Evolutionary conservation across 1,140 invertebrate genomes (phyloP), one percentile per base, ranked within the genome.

Genomic region (Scaptomyza hsui): DNA sequence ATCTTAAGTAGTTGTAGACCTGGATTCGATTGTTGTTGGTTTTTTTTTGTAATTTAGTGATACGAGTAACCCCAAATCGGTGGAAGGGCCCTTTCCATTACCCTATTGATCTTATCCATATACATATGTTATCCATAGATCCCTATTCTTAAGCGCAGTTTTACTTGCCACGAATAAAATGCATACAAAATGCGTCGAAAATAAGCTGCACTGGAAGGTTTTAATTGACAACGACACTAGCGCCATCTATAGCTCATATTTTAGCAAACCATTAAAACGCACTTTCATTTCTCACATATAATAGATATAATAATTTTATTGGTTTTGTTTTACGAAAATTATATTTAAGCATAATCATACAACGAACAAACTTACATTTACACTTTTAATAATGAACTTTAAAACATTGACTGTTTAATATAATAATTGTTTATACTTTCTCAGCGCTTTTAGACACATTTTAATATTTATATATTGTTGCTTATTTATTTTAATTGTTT

Each of bases 291-390:
- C 53, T 71, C 37, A 72, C 45, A 75, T 72, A 45, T 67, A 62
- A 75, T 76, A 59, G 68, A 37, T 76, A 59, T 71, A 37, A 82
- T 75, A 57, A 75, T 62, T 83, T 83, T 78, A 83, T 83, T 78
- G 45, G 69, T 82, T 77, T 59, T 72, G 45, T 60, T 63, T 12
- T 10, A 86, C 53, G 81, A 86, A 86, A 77, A 81, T 85, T 86
- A 85, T 49, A 85, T 85, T 74, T 85, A 85, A 86, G 85, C 77
- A 83, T 83, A 85, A 76, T 78, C 53, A 85, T 85, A 85, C 81
- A 85, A 85, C 81, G 81, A 85, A 85, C 81, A 85, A 85, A 78
- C 81, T 85, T 85, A 85, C 55, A 86, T n/a, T 86, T 81, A 85
- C 45, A 75, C 77, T 80, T 55, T 74, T 81, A 65, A 65, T 71